These are phyloP conservation scores for Drosophila recens DNA, from an alignment of 2,888 invertebrate species.

Conservation along the genomic window DNA sequence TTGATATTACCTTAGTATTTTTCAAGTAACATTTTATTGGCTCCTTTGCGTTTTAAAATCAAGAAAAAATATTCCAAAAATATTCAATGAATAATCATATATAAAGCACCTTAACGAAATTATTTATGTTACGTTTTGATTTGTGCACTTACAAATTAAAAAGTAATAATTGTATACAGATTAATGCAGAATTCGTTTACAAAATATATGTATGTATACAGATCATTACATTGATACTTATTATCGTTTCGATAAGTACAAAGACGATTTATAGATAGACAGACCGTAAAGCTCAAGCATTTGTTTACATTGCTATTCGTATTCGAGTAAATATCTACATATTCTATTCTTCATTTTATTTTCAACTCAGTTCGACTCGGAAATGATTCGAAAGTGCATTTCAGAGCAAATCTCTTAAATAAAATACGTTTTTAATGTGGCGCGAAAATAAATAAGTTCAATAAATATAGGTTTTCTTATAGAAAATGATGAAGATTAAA, in stretches of 20 bases:
- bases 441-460: slow-evolving; percentile 42
- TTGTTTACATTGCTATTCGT: slow-evolving; percentile 10
- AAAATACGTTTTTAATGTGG: slow-evolving; percentile 11
- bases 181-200: slow-evolving; percentile 3
- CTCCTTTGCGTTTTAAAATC: slow-evolving; percentile 42
- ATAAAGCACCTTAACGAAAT: slow-evolving; percentile 69
- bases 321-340: slow-evolving; percentile 10
- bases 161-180: slow-evolving; percentile 19
- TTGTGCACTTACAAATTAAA: slow-evolving; percentile 63
- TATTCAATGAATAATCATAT: slow-evolving; percentile 53
- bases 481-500: slow-evolving; percentile 3
- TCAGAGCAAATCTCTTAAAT: background rate
- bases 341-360: background rate
- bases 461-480: slow-evolving; percentile 29
- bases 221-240: background rate
- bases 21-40: slow-evolving; percentile 63
- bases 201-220: slow-evolving; percentile 3
- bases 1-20: background rate
- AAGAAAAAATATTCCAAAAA: slow-evolving; percentile 62
- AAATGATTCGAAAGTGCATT: slow-evolving; percentile 2
- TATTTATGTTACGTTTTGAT: slow-evolving; percentile 47
- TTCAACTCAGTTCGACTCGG: background rate
- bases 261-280: slow-evolving; percentile 3
- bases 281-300: background rate
- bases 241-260: slow-evolving; percentile 19